phyloP scores from a whole-genome alignment of 2,888 invertebrate genomes.

The Lordiphosa andalusiaca region DNA sequence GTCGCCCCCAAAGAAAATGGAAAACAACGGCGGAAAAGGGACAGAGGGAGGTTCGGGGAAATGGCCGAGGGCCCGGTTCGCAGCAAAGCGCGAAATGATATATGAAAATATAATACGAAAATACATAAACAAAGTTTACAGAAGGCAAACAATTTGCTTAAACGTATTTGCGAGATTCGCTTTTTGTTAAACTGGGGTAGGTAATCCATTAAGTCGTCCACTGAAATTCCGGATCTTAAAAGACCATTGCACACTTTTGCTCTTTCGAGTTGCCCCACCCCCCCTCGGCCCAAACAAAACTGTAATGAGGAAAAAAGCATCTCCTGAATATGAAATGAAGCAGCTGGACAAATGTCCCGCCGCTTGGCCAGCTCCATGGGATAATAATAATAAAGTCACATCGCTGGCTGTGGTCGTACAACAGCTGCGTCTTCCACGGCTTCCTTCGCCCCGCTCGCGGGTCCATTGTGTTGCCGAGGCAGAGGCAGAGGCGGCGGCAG shows the following conservation, averaged over 20 bases:
- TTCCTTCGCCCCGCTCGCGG: constrained; percentile 24
- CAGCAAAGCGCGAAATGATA: background rate
- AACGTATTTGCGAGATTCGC: constrained; percentile 1
- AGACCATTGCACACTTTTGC: constrained; percentile 26
- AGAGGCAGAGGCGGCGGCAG: constrained; percentile 40
- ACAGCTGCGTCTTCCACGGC: constrained; percentile 42
- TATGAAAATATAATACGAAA: constrained; percentile 11
- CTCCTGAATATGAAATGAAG: constrained; percentile 74
- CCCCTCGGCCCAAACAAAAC: constrained; percentile 44
- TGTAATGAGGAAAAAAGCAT: constrained; percentile 54
- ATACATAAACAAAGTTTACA: constrained; percentile 4
- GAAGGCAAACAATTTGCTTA: constrained; percentile 3
- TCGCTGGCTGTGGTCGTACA: constrained; percentile 46
- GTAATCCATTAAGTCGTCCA: too few relatives aligned
- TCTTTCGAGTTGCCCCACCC: constrained; percentile 27
- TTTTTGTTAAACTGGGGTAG: too few relatives aligned
- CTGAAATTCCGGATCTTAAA: too few relatives aligned
- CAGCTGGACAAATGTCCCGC: constrained; percentile 66
- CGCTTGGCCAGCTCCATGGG: constrained; percentile 35
- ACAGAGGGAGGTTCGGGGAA: background rate
- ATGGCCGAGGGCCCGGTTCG: background rate
- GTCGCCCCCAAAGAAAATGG: constrained; percentile 36
- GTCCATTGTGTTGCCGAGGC: constrained; percentile 7
- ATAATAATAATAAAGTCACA: constrained; percentile 72
- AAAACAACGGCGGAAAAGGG: background rate